phyloP scores from a whole-genome alignment of 2,113 vertebrate species.

The Cololabis saira region DNA sequence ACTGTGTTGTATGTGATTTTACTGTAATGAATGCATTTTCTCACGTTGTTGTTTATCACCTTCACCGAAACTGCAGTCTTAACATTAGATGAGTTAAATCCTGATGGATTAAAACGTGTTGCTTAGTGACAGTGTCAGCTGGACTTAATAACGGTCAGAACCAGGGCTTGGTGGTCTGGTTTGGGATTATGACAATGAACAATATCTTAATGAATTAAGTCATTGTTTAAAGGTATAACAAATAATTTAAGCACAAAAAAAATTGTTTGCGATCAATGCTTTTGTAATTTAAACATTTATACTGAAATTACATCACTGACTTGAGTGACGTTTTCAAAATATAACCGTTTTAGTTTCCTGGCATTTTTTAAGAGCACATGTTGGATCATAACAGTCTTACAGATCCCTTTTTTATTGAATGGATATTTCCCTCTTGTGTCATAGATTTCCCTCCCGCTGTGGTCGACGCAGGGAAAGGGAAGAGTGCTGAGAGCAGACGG shows the following conservation, averaged over 20 bases:
- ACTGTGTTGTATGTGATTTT: neutral
- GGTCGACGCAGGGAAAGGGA: constrained; percentile 87
- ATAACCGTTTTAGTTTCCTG: neutral
- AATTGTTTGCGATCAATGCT: neutral
- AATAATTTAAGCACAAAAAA: constrained; percentile 30
- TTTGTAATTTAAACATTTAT: neutral
- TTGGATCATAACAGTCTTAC: constrained; percentile 37
- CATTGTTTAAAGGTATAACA: constrained; percentile 27
- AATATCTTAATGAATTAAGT: constrained; percentile 12
- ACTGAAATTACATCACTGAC: too few species aligned
- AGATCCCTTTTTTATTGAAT: constrained; percentile 42
- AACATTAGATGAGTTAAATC: constrained; percentile 19
- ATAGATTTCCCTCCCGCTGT: constrained; percentile 83
- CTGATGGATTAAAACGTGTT: constrained; percentile 49
- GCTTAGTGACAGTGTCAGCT: constrained; percentile 33
- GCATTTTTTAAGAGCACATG: constrained; percentile 34
- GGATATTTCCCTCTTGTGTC: neutral
- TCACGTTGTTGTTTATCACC: neutral
- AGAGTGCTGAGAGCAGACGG: constrained; percentile 83
- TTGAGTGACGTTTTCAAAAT: too few species aligned
- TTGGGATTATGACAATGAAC: too few species aligned
- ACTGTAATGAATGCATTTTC: neutral
- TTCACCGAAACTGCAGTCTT: constrained; percentile 3
- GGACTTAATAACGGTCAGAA: constrained; percentile 60
- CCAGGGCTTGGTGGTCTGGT: constrained; percentile 54